Conservation (phyloP, 2,797 vertebrate species). For the Spondyliosoma cantharus region DNA sequence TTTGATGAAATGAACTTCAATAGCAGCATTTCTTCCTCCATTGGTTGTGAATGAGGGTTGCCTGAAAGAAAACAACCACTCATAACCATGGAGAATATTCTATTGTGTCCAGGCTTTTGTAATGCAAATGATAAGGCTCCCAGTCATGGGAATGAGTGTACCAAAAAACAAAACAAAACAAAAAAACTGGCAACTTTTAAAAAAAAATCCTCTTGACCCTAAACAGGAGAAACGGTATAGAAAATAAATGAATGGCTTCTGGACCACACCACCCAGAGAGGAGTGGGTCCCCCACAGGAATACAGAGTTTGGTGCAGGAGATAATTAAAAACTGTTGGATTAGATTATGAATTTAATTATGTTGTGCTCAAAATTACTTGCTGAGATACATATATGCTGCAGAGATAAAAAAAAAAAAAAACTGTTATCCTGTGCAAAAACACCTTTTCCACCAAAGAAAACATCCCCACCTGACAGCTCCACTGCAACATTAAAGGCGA, state of each 20-base stretch:
- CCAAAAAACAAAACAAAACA: background rate
- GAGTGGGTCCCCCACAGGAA: slow-evolving; percentile 35
- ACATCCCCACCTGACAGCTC: slow-evolving; percentile 31
- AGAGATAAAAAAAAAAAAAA: background rate
- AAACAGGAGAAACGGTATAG: slow-evolving; percentile 18
- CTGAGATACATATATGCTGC: slow-evolving; percentile 3
- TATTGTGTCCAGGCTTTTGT: slow-evolving; percentile 58
- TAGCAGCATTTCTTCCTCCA: slow-evolving; percentile 38
- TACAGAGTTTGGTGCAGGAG: slow-evolving; percentile 41
- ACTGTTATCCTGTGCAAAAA: background rate
- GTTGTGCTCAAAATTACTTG: slow-evolving; percentile 16
- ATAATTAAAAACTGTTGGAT: slow-evolving; percentile 49
- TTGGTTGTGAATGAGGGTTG: slow-evolving; percentile 35
- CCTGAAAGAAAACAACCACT: slow-evolving; percentile 54
- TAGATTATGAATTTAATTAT: slow-evolving; percentile 27
- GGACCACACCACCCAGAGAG: background rate
- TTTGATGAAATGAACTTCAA: slow-evolving; percentile 64
- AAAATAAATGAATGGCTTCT: slow-evolving; percentile 33
- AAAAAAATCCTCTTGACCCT: slow-evolving; percentile 20
- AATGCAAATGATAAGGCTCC: slow-evolving; percentile 62
- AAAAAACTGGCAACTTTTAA: slow-evolving; percentile 2
- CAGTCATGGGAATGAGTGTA: slow-evolving; percentile 29
- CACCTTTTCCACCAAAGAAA: slow-evolving; percentile 15
- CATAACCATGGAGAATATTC: slow-evolving; percentile 41
- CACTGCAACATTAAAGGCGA: slow-evolving; percentile 16